Evolutionary conservation across 1,140 invertebrate genomes (phyloP), one percentile per base, ranked within the genome.

Genomic region (Melitaea cinxia): DNA sequence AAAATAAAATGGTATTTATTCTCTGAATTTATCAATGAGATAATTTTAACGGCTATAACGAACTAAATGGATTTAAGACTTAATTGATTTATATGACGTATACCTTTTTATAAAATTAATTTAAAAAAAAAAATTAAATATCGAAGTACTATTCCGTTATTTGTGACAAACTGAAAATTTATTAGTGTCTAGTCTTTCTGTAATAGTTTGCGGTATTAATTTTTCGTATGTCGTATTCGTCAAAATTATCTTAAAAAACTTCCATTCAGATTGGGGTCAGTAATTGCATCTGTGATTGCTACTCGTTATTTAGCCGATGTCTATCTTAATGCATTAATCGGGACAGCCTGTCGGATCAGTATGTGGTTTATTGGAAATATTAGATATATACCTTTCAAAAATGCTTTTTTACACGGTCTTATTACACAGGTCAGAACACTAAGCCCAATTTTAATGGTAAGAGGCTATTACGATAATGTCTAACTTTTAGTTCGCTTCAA

Each of bases 31-130:
- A 23, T 10, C 39, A 37, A 19, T 23, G 15, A 5, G 17, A 42
- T 56, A 56, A 24, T 42, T 56, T 56, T 24, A 26, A 42, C 54
- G 37, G 10, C 6, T 23, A 24, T 21, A 37, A 56, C 54, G 21
- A 24, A 42, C 15, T 42, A 15, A 9, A 42, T 7, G 4, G 5
- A 15, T 17, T 19, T 4, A 5, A 7, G 10, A 42, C 1, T 2
- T 33, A 1, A 7, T 33, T 33, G n/a, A n/a, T n/a, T n/a, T n/a
- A n/a, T n/a, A n/a, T n/a, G n/a, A n/a, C n/a, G n/a, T n/a, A n/a
- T n/a, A n/a, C n/a, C n/a, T n/a, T n/a, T n/a, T n/a, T n/a, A n/a
- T n/a, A n/a, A n/a, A n/a, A n/a, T n/a, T n/a, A n/a, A n/a, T n/a
- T n/a, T n/a, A n/a, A n/a, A n/a, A n/a, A n/a, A n/a, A n/a, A n/a